These are phyloP conservation scores for Rhinoptilus africanus DNA, from an alignment of 2,113 vertebrate genomes.

Conservation along the genomic window DNA sequence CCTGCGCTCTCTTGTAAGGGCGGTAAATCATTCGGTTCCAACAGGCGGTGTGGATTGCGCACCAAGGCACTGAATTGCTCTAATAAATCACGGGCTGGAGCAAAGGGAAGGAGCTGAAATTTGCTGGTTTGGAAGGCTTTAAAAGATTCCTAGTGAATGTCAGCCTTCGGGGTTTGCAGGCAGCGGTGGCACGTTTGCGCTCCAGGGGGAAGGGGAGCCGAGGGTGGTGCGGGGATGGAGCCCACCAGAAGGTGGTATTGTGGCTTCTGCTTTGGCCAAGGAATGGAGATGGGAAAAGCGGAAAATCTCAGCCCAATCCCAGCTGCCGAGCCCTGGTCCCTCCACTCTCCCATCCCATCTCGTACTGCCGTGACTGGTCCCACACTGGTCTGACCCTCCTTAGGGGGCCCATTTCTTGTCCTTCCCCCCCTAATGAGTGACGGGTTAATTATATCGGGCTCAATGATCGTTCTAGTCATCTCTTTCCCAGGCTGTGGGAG, in stretches of 20 bases:
- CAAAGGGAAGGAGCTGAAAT: background rate
- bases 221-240: background rate
- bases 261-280: background rate
- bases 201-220: too few relatives aligned
- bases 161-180: fast-evolving
- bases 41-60: fast-evolving
- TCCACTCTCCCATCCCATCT: fast-evolving
- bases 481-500: background rate
- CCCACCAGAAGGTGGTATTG: background rate
- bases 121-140: too few relatives aligned
- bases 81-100: background rate
- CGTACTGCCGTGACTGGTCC: background rate
- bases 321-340: background rate
- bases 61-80: background rate
- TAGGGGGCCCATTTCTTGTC: background rate
- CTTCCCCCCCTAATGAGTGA: background rate
- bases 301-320: background rate
- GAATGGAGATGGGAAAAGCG: background rate
- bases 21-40: fast-evolving
- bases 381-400: fast-evolving
- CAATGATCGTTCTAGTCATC: background rate
- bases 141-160: background rate
- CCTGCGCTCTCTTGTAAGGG: background rate
- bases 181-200: fast-evolving
- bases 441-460: background rate